phyloP scores from a whole-genome alignment of 1,140 invertebrate species.

The Rhyacophila brunnea region DNA sequence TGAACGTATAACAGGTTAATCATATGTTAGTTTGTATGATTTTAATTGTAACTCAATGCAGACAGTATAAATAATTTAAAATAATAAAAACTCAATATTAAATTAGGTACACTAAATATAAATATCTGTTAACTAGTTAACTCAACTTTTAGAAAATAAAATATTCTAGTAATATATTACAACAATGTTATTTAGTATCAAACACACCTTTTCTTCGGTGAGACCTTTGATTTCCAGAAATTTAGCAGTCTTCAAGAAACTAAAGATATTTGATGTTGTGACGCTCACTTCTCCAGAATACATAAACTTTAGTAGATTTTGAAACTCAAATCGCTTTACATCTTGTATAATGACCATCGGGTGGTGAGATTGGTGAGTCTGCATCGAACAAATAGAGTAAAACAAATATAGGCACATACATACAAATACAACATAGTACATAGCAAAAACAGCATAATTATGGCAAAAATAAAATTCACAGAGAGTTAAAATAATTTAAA shows the following conservation, averaged over 20 bases:
- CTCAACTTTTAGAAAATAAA: too few relatives aligned
- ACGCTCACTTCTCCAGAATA: slow-evolving; percentile 85
- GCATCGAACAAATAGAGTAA: slow-evolving; percentile 32
- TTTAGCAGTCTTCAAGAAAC: slow-evolving; percentile 78
- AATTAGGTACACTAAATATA: too few relatives aligned
- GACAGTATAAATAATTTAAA: too few relatives aligned
- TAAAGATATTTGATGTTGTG: slow-evolving; percentile 73
- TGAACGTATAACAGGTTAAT: too few relatives aligned
- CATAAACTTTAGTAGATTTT: slow-evolving; percentile 79
- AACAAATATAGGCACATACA: not conserved
- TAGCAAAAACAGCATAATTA: not conserved
- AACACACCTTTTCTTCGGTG: slow-evolving; percentile 44
- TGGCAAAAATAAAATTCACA: not conserved
- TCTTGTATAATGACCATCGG: slow-evolving; percentile 81
- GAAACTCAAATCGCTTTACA: slow-evolving; percentile 73
- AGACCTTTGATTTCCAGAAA: slow-evolving; percentile 78
- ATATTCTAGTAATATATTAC: too few relatives aligned
- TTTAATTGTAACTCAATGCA: too few relatives aligned
- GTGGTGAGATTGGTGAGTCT: slow-evolving; percentile 80
- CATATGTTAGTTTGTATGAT: too few relatives aligned
- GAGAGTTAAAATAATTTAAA: not conserved
- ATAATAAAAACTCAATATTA: too few relatives aligned
- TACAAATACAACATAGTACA: not conserved
- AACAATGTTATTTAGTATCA: too few relatives aligned
- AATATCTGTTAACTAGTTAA: too few relatives aligned